These are phyloP conservation scores for Clarias magur DNA, from an alignment of 2,113 vertebrate species.

Conservation along the genomic window DNA sequence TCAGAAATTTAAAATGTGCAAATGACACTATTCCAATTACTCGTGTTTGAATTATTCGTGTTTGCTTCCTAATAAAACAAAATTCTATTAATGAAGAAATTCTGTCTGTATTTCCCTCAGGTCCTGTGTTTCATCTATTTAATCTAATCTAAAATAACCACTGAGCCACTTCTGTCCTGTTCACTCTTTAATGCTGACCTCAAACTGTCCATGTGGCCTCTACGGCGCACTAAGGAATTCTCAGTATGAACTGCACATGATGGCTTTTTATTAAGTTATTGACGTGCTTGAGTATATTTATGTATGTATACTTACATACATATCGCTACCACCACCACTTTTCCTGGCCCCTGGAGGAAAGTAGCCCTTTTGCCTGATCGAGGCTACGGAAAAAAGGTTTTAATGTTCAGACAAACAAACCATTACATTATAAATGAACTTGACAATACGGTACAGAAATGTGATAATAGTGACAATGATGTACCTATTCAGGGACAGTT, in stretches of 20 bases:
- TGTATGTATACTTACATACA: slow-evolving; percentile 96
- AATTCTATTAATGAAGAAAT: background rate
- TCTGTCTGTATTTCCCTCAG: background rate
- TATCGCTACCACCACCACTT: slow-evolving; percentile 98
- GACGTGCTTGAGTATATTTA: background rate
- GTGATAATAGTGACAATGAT: background rate
- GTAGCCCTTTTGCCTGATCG: slow-evolving; percentile 81
- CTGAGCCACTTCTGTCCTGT: background rate
- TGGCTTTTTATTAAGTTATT: background rate
- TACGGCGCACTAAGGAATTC: background rate
- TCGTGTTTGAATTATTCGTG: no score
- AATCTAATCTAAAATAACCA: slow-evolving; percentile 62
- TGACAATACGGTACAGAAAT: slow-evolving; percentile 1
- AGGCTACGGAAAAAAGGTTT: slow-evolving; percentile 73
- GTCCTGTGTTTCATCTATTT: slow-evolving; percentile 59
- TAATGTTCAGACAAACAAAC: background rate
- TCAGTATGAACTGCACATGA: slow-evolving; percentile 7
- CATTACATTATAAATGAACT: background rate
- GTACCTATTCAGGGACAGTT: background rate
- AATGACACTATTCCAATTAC: no score
- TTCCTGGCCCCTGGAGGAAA: slow-evolving; percentile 93
- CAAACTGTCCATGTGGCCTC: background rate
- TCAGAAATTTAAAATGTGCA: no score
- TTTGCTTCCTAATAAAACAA: background rate
- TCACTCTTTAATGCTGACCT: background rate